phyloP scores from a whole-genome alignment of 2,888 invertebrate genomes.

The Cephus runcator region DNA sequence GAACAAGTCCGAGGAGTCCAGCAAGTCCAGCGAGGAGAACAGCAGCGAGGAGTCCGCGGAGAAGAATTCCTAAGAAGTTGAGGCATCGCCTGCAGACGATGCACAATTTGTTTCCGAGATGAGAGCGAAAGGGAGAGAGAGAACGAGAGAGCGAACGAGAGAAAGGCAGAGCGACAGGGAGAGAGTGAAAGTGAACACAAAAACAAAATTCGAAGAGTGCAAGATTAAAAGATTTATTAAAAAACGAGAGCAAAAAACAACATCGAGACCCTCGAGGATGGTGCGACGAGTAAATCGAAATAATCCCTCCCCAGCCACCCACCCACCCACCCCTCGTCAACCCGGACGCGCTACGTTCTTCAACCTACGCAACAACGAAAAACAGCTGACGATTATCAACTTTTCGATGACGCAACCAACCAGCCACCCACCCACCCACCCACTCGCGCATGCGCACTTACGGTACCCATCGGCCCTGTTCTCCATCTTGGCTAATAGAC shows the following conservation, averaged over 20 bases:
- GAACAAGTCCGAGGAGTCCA: constrained; percentile 26
- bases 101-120: constrained; percentile 11
- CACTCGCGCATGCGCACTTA: not conserved
- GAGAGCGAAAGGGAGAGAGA: constrained; percentile 12
- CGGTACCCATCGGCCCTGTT: not conserved
- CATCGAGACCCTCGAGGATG: not conserved
- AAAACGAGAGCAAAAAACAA: not conserved
- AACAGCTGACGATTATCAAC: not conserved
- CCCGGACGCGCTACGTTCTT: constrained; percentile 21
- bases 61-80: constrained; percentile 4
- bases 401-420: not conserved
- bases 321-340: not conserved
- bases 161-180: constrained; percentile 21
- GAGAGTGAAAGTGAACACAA: constrained; percentile 4
- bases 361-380: not conserved
- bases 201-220: not conserved
- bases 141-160: constrained; percentile 24
- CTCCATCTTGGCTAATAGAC: not conserved
- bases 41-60: constrained; percentile 5
- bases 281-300: not conserved
- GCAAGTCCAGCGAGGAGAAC: constrained; percentile 23
- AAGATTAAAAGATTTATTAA: not conserved
- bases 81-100: constrained; percentile 11
- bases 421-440: not conserved
- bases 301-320: not conserved